Evolutionary conservation across 2,797 vertebrate species (phyloP).

Genomic region (Paedocypris micromegethes): DNA sequence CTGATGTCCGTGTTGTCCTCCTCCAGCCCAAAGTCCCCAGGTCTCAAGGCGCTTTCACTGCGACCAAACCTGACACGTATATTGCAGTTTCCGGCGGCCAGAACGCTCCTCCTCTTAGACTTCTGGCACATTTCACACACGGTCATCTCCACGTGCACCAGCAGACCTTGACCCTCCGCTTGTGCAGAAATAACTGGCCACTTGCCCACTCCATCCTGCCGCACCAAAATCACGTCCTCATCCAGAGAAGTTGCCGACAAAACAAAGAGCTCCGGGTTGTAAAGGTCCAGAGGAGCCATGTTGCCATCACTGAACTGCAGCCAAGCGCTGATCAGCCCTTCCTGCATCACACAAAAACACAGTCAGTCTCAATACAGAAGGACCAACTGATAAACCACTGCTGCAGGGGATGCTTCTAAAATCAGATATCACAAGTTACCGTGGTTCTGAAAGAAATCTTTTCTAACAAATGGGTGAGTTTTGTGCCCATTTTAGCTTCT

Average conservation of each 20-base stretch:
- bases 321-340: constrained; percentile 89
- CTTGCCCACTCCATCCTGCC: constrained; percentile 61
- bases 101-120: constrained; percentile 83
- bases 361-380: background rate
- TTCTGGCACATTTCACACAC: constrained; percentile 89
- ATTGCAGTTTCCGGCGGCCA: constrained; percentile 78
- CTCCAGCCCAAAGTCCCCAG: constrained; percentile 63
- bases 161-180: constrained; percentile 82
- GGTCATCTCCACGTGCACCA: constrained; percentile 86
- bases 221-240: constrained; percentile 74
- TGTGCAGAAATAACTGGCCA: constrained; percentile 82
- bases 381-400: background rate
- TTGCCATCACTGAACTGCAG: constrained; percentile 94
- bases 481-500: no score
- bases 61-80: constrained; percentile 82
- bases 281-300: constrained; percentile 84
- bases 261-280: constrained; percentile 78
- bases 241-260: constrained; percentile 82
- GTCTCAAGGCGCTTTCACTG: constrained; percentile 60
- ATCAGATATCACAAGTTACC: no score
- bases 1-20: constrained; percentile 75
- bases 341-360: constrained; percentile 63
- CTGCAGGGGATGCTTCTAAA: no score
- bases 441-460: no score
- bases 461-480: no score